Conservation (phyloP, 2,888 invertebrate species). For the Anoncus sp. region DNA sequence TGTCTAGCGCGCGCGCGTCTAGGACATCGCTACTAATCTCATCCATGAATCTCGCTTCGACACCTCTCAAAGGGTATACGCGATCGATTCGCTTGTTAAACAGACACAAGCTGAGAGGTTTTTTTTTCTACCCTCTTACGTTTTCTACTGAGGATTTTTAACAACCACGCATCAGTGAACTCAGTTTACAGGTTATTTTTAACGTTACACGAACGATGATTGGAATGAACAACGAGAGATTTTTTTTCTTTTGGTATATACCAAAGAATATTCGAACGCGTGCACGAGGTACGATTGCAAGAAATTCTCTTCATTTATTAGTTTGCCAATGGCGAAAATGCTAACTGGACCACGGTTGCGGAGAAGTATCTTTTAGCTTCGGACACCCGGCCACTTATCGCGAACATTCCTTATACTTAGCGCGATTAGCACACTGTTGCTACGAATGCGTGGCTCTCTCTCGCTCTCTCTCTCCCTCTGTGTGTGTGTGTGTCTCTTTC, state of each 20-base stretch:
- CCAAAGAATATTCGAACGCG: conserved; percentile 14
- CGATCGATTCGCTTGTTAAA: conserved; percentile 47
- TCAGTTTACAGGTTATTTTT: conserved; percentile 17
- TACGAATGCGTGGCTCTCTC: conserved; percentile 69
- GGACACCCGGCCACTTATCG: conserved; percentile 71
- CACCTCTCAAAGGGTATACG: conserved; percentile 34
- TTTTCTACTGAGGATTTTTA: neutral
- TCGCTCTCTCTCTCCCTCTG: conserved; percentile 55
- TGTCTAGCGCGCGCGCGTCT: conserved; percentile 53
- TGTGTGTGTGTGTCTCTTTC: no score
- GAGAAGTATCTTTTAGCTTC: conserved; percentile 36
- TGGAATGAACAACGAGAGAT: neutral
- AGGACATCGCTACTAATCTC: conserved; percentile 51
- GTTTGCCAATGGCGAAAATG: conserved; percentile 49
- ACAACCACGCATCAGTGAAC: neutral
- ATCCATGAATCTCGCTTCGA: conserved; percentile 50
- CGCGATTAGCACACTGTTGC: conserved; percentile 71
- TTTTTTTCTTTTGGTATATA: no score
- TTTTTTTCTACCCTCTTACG: neutral
- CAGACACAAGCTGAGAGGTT: conserved; percentile 7
- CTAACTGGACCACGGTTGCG: conserved; percentile 42
- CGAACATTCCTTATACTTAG: conserved; percentile 70
- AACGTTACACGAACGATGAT: conserved; percentile 3
- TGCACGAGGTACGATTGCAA: neutral
- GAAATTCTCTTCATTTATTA: conserved; percentile 49